A percentile compares a stretch with the other conserved stretches of the same genome.
phyloP scores from a whole-genome alignment of 2,113 vertebrate genomes.

The Eulemur rufifrons region DNA sequence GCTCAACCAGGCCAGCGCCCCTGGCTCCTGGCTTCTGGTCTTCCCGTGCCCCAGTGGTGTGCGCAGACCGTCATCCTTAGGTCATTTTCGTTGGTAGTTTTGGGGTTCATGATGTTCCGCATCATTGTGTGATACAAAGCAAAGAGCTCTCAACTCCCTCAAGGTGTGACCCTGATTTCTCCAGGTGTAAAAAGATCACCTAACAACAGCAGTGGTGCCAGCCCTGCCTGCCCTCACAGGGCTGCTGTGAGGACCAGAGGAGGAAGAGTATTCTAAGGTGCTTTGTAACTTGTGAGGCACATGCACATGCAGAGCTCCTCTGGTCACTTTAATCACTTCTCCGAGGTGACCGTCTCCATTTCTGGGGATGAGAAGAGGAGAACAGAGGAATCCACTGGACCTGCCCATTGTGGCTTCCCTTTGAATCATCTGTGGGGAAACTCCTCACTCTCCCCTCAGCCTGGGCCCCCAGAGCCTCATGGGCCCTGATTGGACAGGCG shows the following conservation, averaged over 20 bases:
- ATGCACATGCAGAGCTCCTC: background rate
- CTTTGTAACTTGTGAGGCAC: background rate
- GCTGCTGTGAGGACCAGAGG: background rate
- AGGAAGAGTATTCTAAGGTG: background rate
- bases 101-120: background rate
- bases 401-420: background rate
- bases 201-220: background rate
- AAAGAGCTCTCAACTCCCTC: background rate
- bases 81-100: background rate
- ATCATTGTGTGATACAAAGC: background rate
- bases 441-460: background rate
- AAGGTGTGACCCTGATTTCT: background rate
- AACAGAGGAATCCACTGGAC: background rate
- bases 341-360: background rate
- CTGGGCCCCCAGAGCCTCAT: background rate
- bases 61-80: background rate
- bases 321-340: background rate
- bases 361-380: background rate
- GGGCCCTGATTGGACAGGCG: background rate
- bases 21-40: background rate
- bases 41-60: accelerated
- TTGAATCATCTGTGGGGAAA: background rate
- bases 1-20: background rate
- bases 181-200: background rate
- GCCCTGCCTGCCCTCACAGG: background rate